A percentile compares a stretch with the other conserved stretches of the same genome.
Evolutionary conservation across 1,140 invertebrate species (phyloP).

Genomic region (Dolichoris vasculosae): DNA sequence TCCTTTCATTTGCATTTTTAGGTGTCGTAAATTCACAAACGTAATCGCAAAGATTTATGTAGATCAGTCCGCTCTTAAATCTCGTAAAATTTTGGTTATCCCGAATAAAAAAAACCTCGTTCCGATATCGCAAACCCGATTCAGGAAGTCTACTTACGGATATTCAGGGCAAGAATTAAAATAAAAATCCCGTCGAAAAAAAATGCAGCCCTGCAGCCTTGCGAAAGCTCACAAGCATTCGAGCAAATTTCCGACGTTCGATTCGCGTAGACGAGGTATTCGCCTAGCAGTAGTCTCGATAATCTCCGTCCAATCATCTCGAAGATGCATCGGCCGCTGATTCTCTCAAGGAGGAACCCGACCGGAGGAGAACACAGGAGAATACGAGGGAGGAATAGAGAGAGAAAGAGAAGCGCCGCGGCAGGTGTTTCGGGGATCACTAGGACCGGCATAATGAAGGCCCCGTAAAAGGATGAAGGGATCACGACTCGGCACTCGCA

Average conservation of each 20-base stretch:
- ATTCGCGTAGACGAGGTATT: constrained; percentile 40
- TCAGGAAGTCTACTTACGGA: not conserved
- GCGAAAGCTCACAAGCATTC: not conserved
- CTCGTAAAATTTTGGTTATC: too few species aligned
- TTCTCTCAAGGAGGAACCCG: constrained; percentile 34
- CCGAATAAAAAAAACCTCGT: not conserved
- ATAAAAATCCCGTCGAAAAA: too few species aligned
- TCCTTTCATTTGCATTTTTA: too few species aligned
- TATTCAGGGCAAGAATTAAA: too few species aligned
- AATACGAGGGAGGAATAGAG: not conserved
- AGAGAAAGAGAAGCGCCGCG: constrained; percentile 10
- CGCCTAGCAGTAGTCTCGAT: constrained; percentile 33
- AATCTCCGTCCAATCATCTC: constrained; percentile 47
- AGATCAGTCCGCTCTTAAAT: too few species aligned
- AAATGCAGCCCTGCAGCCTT: not conserved
- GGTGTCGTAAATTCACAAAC: too few species aligned
- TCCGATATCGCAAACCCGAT: not conserved
- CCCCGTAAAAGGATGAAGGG: constrained; percentile 13
- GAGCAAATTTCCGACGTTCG: not conserved
- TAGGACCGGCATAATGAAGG: constrained; percentile 42
- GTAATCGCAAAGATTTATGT: too few species aligned
- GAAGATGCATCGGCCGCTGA: not conserved
- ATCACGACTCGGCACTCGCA: not conserved
- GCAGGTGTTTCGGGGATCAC: constrained; percentile 34
- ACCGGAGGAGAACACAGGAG: not conserved